Base-by-base conservation (phyloP, 35 echinoderm and acorn worm genomes). In the Heliocidaris tuberculata region DNA sequence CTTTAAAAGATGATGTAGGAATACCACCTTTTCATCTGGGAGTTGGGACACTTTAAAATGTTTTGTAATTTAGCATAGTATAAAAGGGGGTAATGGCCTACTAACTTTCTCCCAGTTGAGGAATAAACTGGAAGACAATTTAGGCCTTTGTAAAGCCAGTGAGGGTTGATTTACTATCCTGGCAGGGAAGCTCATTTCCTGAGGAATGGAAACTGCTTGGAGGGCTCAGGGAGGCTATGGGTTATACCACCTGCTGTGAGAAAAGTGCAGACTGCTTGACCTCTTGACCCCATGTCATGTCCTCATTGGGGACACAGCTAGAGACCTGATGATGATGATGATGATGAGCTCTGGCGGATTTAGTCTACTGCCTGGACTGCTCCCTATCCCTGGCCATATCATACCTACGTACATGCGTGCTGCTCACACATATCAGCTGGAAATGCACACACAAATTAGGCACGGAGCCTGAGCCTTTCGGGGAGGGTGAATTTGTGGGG, bases 241-340 rank as follows among this genome's bases (percentile, higher is more conserved):
- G 31, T 17, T 89, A 17, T 89, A 89, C 87, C 87, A 89, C 87
- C 87, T 89, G 87, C 87, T 89, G 87, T 47, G 87, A 31, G 31
- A 13, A 89, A 24, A 89, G 87, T 89, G 32, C 87, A 89, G 65
- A 78, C 65, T 78, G 27, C 19, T 78, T 78, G 65, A 78, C 65
- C 65, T 24, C 65, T 78, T 78, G 65, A 78, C 65, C 65, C 65
- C 65, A 27, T 78, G 65, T n/a, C 65, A n/a, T 78, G 65, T 78
- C 65, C 65, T 78, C 65, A 78, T 19, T 78, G 21, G 27, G 65
- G 65, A 78, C 65, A 78, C 65, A n/a, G 65, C 21, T 21, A 17
- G 21, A 24, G 60, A 65, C 0, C 17, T 27, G 65, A n/a, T 78
- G 65, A 78, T 78, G 21, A n/a, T n/a, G 65, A 78, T 78, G 65